Evolutionary conservation across 2,113 vertebrate species (phyloP), one percentile per base, ranked within the genome.

Genomic region (Cettia cetti): DNA sequence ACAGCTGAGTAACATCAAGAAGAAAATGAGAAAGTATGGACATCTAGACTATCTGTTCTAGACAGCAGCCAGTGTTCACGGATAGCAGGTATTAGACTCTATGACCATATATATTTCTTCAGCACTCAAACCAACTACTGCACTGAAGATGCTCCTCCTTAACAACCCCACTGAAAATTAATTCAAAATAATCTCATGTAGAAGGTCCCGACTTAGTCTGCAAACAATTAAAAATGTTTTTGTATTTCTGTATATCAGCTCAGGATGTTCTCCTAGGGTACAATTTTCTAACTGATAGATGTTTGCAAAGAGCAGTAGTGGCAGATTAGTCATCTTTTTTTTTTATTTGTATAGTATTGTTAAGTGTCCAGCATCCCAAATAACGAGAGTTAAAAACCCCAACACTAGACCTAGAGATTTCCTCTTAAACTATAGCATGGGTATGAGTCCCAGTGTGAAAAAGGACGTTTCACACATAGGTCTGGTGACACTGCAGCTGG

Each of bases 401-500:
- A 81, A 64, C 63, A n/a, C 28, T 6, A 56, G 24, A 57, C 16
- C 12, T 20, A 40, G 33, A 77, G 23, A 6, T 78, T 18, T 59
- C n/a, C 31, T 82, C 75, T 47, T 60, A 49, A 79, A 79, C 33
- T 19, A n/a, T 10, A 39, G 18, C 40, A 75, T 2, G 19, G 27
- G 8, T 66, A 70, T 0, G 0, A 23, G 24, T n/a, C 35, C 52
- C 49, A 74, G 2, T n/a, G 54, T 21, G 22, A 53, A 63, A 76
- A 49, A 13, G 15, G 8, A 69, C 28, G 11, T 37, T 90, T 72
- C 66, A 63, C 4, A 13, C 26, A 57, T 5, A 74, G 26, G 45
- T 52, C 49, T 60, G 33, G 26, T 11, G 10, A 42, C 0, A 1
- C 0, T 64, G 19, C 26, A 63, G 26, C 20, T 71, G 31, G 28